Conservation (phyloP, 2,888 invertebrate genomes). For the Bruchidius siliquastri region DNA sequence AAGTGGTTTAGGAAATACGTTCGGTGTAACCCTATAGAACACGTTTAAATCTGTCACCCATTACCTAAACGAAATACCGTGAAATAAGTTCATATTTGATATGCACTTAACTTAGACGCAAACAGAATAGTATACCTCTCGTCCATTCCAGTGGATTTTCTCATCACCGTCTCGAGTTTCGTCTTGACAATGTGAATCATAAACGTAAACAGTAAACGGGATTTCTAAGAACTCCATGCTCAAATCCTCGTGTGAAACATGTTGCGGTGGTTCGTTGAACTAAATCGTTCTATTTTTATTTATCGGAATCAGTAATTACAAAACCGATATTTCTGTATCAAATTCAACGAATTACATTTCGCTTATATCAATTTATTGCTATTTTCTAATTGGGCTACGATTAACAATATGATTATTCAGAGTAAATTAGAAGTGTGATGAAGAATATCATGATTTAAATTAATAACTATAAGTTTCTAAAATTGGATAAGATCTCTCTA, state of each 20-base stretch:
- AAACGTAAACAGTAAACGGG: background rate
- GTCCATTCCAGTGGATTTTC: background rate
- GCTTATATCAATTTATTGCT: background rate
- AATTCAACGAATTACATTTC: background rate
- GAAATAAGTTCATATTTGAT: background rate
- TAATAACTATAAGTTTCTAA: too few relatives aligned
- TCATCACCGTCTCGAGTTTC: background rate
- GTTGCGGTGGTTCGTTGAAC: background rate
- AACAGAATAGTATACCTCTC: background rate
- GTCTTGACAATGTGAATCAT: background rate
- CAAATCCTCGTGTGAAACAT: background rate
- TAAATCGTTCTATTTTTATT: background rate
- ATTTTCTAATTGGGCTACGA: background rate
- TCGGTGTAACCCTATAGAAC: too few relatives aligned
- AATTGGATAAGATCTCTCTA: too few relatives aligned
- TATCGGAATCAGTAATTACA: background rate
- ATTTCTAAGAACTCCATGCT: background rate
- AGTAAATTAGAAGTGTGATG: too few relatives aligned
- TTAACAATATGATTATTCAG: too few relatives aligned
- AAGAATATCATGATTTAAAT: too few relatives aligned
- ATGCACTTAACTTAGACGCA: background rate
- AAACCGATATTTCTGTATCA: background rate
- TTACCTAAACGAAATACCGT: background rate
- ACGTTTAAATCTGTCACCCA: background rate
- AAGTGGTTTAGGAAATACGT: too few relatives aligned